phyloP scores from a whole-genome alignment of 2,888 invertebrate genomes.

The Neria commutata region DNA sequence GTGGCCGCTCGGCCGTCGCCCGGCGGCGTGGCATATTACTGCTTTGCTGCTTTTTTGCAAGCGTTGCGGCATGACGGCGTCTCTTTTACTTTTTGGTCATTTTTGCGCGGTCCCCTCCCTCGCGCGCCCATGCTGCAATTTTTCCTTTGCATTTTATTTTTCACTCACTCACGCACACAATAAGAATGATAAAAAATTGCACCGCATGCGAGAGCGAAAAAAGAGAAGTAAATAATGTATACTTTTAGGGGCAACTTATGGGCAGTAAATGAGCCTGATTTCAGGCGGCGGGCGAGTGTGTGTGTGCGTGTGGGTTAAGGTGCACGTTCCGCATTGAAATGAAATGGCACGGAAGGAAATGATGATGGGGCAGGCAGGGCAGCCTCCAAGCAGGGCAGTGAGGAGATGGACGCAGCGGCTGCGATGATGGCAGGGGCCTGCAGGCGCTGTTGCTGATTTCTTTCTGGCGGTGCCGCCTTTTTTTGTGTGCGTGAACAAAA shows the following conservation, averaged over 20 bases:
- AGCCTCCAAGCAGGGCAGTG: conserved; percentile 5
- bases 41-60: conserved; percentile 35
- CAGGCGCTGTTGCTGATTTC: not conserved
- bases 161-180: conserved; percentile 57
- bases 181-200: conserved; percentile 53
- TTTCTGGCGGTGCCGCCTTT: conserved; percentile 13
- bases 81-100: conserved; percentile 36
- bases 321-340: not conserved
- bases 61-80: conserved; percentile 29
- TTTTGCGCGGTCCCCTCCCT: conserved; percentile 15
- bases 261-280: not conserved
- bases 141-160: conserved; percentile 51
- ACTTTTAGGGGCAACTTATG: not conserved
- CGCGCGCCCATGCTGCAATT: not conserved
- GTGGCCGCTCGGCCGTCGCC: not conserved
- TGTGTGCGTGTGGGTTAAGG: too few relatives aligned
- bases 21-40: conserved; percentile 15
- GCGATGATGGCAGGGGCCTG: not conserved
- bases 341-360: not conserved
- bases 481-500: not conserved
- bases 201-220: not conserved
- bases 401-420: not conserved
- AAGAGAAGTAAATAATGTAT: not conserved
- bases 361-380: not conserved
- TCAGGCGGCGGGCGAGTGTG: not conserved